Evolutionary conservation across 1,140 invertebrate species (phyloP).

Genomic region (Diorhabda sublineata): DNA sequence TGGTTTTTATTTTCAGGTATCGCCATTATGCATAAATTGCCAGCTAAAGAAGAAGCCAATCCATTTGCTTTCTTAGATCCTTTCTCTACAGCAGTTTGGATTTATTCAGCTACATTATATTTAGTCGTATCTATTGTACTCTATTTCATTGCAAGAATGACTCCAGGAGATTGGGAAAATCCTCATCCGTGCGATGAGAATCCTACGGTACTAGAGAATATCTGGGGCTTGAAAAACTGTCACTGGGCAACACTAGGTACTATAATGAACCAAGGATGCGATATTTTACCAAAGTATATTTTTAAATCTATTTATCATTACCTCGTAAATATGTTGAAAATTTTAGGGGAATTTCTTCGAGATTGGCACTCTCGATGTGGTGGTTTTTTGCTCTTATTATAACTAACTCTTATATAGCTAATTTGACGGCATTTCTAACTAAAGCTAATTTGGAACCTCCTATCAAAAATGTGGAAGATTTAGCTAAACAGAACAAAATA

Average conservation of each 20-base stretch:
- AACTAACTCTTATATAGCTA: slow-evolving; percentile 94
- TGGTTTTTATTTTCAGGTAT: slow-evolving; percentile 54
- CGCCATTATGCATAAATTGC: slow-evolving; percentile 74
- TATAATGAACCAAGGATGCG: slow-evolving; percentile 77
- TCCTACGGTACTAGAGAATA: slow-evolving; percentile 74
- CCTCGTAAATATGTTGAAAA: background rate
- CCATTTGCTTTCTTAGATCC: slow-evolving; percentile 86
- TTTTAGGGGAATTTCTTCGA: slow-evolving; percentile 64
- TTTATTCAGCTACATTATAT: slow-evolving; percentile 85
- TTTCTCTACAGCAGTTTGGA: slow-evolving; percentile 86
- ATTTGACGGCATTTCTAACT: slow-evolving; percentile 92
- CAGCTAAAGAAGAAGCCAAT: slow-evolving; percentile 63
- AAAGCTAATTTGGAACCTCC: slow-evolving; percentile 76
- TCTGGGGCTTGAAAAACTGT: slow-evolving; percentile 70
- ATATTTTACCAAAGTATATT: slow-evolving; percentile 69
- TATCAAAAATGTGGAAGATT: slow-evolving; percentile 84
- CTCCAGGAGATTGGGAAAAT: slow-evolving; percentile 84
- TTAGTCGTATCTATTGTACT: slow-evolving; percentile 65
- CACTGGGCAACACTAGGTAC: slow-evolving; percentile 77
- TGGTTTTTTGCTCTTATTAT: slow-evolving; percentile 96
- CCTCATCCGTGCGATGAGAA: slow-evolving; percentile 80
- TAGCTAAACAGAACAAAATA: slow-evolving; percentile 84
- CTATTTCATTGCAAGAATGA: slow-evolving; percentile 50
- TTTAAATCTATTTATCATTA: no score
- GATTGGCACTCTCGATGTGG: slow-evolving; percentile 83